Conservation (phyloP, 2,113 vertebrate species). For the Rhinichthys klamathensis region DNA sequence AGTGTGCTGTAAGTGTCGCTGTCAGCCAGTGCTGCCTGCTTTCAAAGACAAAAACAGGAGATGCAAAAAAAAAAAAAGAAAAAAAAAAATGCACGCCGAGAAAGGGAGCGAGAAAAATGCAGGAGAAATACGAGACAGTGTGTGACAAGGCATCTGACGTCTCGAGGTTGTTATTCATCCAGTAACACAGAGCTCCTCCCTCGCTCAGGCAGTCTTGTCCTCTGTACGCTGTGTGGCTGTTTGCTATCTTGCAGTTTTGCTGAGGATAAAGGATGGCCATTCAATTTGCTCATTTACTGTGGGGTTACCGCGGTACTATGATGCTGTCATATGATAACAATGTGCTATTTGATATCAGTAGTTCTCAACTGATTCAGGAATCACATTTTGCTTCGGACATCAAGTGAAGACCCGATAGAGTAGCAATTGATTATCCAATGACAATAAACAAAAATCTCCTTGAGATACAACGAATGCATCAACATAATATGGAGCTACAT, state of each 20-base stretch:
- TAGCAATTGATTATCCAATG: too few relatives aligned
- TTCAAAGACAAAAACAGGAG: conserved; percentile 40
- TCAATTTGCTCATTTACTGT: not conserved
- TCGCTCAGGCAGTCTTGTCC: conserved; percentile 34
- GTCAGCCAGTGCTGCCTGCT: conserved; percentile 44
- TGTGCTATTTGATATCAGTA: not conserved
- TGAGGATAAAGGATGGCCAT: conserved; percentile 57
- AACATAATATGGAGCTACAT: not conserved
- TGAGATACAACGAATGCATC: not conserved
- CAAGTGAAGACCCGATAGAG: not conserved
- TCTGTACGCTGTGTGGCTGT: conserved; percentile 32
- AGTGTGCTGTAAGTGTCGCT: conserved; percentile 54
- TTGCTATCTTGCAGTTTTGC: conserved; percentile 54
- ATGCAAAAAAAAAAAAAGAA: not conserved
- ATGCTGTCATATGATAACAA: not conserved
- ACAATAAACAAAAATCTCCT: not conserved
- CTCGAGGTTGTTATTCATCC: conserved; percentile 56
- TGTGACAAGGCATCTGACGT: conserved; percentile 51
- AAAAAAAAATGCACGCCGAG: not conserved
- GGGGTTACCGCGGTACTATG: not conserved
- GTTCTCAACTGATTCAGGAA: not conserved
- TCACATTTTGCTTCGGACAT: not conserved
- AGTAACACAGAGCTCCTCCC: conserved; percentile 50
- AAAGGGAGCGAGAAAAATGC: conserved; percentile 39
- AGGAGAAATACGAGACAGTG: conserved; percentile 40